A percentile compares a stretch with the other conserved stretches of the same genome.
Evolutionary conservation across 2,888 invertebrate species (phyloP).

Genomic region (Drosophila robusta): DNA sequence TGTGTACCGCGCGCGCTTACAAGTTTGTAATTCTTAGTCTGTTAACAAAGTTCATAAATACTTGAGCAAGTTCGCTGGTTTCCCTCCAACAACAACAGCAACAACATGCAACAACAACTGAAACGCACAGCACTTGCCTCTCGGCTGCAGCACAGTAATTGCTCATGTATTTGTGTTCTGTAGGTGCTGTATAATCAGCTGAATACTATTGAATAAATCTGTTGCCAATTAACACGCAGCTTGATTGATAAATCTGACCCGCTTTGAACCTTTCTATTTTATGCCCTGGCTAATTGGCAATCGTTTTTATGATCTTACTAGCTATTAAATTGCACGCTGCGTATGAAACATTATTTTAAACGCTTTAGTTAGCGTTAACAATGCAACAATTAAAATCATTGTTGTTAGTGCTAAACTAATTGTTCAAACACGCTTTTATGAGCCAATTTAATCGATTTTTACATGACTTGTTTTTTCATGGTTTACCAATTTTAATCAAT

Average conservation of each 20-base stretch:
- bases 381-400: too few relatives aligned
- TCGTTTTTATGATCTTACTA: too few relatives aligned
- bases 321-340: too few relatives aligned
- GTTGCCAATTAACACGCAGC: constrained; percentile 11
- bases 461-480: too few relatives aligned
- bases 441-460: too few relatives aligned
- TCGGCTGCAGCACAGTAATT: constrained; percentile 24
- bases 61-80: constrained; percentile 70
- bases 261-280: not conserved
- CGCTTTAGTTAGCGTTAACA: too few relatives aligned
- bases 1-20: constrained; percentile 43
- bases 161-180: constrained; percentile 11
- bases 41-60: constrained; percentile 81
- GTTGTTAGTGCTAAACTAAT: too few relatives aligned
- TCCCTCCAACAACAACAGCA: constrained; percentile 27
- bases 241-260: not conserved
- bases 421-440: too few relatives aligned
- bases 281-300: not conserved
- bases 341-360: too few relatives aligned
- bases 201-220: constrained; percentile 18
- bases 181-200: constrained; percentile 13
- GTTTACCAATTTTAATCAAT: too few relatives aligned
- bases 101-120: not conserved
- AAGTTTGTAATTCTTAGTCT: constrained; percentile 82
- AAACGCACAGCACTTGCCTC: constrained; percentile 5